Percentiles rank a stretch among this genome's conserved stretches.
phyloP scores from a whole-genome alignment of 2,888 invertebrate species.

The Cartodere bifasciata region DNA sequence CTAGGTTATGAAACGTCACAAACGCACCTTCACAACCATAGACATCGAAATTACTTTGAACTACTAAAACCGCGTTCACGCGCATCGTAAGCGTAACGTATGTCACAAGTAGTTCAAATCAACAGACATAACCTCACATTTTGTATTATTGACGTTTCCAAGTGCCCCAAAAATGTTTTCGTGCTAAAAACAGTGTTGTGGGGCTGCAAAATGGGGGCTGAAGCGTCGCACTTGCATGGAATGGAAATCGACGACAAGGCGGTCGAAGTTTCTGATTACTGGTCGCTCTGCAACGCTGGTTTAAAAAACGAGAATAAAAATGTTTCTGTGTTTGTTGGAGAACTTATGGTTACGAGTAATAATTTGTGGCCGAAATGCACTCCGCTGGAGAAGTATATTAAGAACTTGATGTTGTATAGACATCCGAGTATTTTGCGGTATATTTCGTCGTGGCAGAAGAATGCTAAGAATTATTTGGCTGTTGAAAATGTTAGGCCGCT shows the following conservation, averaged over 20 bases:
- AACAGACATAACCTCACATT: no score
- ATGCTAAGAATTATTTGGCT: constrained; percentile 61
- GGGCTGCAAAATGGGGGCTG: constrained; percentile 56
- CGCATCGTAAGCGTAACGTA: no score
- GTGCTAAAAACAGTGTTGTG: no score
- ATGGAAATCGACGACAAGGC: constrained; percentile 64
- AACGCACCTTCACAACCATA: no score
- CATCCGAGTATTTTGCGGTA: constrained; percentile 80
- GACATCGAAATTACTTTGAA: no score
- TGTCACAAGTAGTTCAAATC: no score
- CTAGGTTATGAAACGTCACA: no score
- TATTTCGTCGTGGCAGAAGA: constrained; percentile 66
- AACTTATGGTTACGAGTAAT: constrained; percentile 49
- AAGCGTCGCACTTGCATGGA: constrained; percentile 56
- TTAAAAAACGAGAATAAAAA: constrained; percentile 45
- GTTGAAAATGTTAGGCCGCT: constrained; percentile 75
- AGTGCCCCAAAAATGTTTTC: no score
- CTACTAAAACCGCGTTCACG: no score
- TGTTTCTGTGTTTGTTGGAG: constrained; percentile 65
- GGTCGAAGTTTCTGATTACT: constrained; percentile 65
- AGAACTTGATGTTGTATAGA: constrained; percentile 76
- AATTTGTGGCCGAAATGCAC: constrained; percentile 51
- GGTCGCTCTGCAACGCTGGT: constrained; percentile 55
- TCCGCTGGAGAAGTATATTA: constrained; percentile 64
- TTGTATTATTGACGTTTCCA: no score